phyloP scores from a whole-genome alignment of 2,113 vertebrate species.

The Psettodes erumei region DNA sequence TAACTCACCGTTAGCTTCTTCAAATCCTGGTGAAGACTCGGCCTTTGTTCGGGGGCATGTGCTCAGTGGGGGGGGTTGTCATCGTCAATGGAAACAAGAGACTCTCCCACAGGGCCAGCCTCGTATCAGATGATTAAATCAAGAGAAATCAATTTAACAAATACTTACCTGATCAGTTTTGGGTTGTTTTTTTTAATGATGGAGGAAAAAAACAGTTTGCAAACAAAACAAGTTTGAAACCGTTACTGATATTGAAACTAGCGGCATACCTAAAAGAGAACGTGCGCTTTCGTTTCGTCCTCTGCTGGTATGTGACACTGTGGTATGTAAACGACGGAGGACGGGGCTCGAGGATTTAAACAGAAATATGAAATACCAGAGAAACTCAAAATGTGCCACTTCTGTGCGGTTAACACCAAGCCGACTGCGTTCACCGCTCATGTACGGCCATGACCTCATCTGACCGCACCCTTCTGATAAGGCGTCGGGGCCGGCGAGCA shows the following conservation, averaged over 20 bases:
- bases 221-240: not conserved
- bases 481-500: conserved; percentile 25
- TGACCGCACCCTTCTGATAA: conserved; percentile 21
- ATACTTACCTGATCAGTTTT: not conserved
- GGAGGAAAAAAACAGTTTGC: no score
- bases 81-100: not conserved
- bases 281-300: not conserved
- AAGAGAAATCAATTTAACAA: not conserved
- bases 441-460: not conserved
- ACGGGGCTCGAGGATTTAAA: not conserved
- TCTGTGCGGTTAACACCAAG: not conserved
- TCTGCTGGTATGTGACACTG: not conserved
- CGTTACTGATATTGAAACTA: not conserved
- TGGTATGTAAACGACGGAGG: not conserved
- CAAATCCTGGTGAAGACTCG: not conserved
- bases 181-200: no score
- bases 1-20: not conserved
- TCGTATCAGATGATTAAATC: not conserved
- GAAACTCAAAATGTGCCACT: not conserved
- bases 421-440: no score
- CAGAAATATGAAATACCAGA: not conserved
- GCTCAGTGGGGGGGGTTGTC: not conserved
- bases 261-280: not conserved
- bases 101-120: not conserved
- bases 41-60: not conserved